Evolutionary conservation across 1,140 invertebrate genomes (phyloP).

Genomic region (Diorhabda elongata): DNA sequence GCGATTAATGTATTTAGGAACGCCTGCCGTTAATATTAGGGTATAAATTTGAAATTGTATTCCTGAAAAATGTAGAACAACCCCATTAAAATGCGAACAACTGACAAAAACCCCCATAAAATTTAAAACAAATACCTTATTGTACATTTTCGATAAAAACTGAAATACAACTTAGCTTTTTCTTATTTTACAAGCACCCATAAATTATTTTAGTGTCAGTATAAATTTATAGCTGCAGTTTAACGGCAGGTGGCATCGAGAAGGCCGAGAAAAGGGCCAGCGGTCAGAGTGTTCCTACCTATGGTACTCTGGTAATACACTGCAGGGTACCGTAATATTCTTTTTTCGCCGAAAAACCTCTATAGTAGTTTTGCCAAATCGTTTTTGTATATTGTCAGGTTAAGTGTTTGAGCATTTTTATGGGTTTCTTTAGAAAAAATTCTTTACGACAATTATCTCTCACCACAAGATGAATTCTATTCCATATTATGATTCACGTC

Average conservation of each 20-base stretch:
- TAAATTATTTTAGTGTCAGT: slow-evolving; percentile 3
- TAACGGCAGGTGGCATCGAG: background rate
- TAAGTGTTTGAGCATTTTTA: background rate
- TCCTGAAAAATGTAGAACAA: background rate
- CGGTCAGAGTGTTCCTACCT: background rate
- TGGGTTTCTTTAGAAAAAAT: background rate
- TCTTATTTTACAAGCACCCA: slow-evolving; percentile 2
- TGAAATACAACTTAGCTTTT: slow-evolving; percentile 1
- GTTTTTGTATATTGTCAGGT: background rate
- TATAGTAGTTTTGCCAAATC: background rate
- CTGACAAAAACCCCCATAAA: background rate
- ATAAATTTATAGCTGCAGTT: slow-evolving; percentile 1
- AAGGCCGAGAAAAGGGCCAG: background rate
- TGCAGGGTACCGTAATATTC: background rate
- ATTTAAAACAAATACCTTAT: slow-evolving; percentile 3
- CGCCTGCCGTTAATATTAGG: too few relatives aligned
- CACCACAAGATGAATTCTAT: too few relatives aligned
- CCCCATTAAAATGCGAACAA: background rate
- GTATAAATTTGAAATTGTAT: too few relatives aligned
- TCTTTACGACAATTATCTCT: too few relatives aligned
- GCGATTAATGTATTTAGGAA: too few relatives aligned
- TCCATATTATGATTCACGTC: too few relatives aligned
- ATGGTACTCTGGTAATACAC: background rate
- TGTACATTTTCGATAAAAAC: background rate
- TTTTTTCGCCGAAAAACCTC: background rate